A percentile compares a stretch with the other conserved stretches of the same genome.
phyloP scores from a whole-genome alignment of 2,888 invertebrate genomes.

The Polydrusus tereticollis region DNA sequence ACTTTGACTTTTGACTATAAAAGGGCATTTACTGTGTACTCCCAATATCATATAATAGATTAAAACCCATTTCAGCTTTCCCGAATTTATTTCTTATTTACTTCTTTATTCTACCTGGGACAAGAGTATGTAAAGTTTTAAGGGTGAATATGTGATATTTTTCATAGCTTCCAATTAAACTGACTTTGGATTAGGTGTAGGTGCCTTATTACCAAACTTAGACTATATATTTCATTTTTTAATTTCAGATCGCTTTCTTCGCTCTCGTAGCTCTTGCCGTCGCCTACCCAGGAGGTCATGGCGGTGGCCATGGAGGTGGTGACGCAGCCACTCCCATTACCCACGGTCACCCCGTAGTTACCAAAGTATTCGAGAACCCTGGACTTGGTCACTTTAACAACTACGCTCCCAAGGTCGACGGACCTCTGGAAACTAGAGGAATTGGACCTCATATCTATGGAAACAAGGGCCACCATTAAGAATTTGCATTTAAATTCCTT shows the following conservation, averaged over 20 bases:
- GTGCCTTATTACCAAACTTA: too few species aligned
- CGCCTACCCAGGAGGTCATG: conserved; percentile 34
- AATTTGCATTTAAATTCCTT: too few species aligned
- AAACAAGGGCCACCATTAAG: neutral
- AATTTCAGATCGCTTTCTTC: conserved; percentile 27
- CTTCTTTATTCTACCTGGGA: too few species aligned
- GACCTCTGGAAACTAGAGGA: conserved; percentile 46
- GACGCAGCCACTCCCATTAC: conserved; percentile 30
- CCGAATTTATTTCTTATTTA: too few species aligned
- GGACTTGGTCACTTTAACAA: conserved; percentile 45
- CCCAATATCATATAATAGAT: too few species aligned
- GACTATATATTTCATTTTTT: neutral
- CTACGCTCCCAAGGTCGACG: conserved; percentile 50
- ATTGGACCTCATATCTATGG: conserved; percentile 43
- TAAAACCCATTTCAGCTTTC: too few species aligned
- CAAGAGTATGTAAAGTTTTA: too few species aligned
- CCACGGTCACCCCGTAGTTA: conserved; percentile 50
- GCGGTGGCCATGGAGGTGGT: conserved; percentile 21
- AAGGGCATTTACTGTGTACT: too few species aligned
- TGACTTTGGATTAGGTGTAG: too few species aligned
- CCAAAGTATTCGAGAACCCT: conserved; percentile 41
- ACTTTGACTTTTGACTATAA: too few species aligned
- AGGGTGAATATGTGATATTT: too few species aligned
- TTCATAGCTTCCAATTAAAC: too few species aligned
- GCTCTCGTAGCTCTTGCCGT: conserved; percentile 31